Percentiles rank a stretch among this genome's conserved stretches.
Evolutionary conservation across 2,113 vertebrate species (phyloP).

Genomic region (Mesembrinibis cayennensis): DNA sequence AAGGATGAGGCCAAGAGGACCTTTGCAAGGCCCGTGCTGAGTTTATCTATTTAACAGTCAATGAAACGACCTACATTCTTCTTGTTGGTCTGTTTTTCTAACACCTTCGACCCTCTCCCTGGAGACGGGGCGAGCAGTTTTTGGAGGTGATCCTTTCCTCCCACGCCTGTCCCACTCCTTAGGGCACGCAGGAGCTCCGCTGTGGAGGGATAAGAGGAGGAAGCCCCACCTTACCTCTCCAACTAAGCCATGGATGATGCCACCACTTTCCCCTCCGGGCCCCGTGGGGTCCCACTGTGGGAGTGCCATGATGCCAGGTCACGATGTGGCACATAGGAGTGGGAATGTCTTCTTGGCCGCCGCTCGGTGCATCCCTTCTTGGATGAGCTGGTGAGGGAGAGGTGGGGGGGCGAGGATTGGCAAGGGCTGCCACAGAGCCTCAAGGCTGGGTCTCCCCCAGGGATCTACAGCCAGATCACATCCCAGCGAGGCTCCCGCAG

Average conservation of each 20-base stretch:
- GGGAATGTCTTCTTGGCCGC: not conserved
- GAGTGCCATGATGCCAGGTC: not conserved
- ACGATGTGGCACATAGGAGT: not conserved
- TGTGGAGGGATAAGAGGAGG: not conserved
- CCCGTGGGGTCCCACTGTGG: rapidly evolving
- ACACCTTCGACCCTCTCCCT: slow-evolving; percentile 8
- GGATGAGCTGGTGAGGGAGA: not conserved
- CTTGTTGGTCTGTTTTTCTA: slow-evolving; percentile 21
- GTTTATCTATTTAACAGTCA: slow-evolving; percentile 69
- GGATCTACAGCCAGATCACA: not conserved
- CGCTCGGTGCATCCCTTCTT: not conserved
- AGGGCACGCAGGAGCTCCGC: not conserved
- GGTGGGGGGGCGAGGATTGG: not conserved
- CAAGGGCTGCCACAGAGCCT: not conserved
- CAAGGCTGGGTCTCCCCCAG: not conserved
- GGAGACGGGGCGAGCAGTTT: not conserved
- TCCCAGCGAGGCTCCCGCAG: not conserved
- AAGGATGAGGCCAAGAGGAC: slow-evolving; percentile 44
- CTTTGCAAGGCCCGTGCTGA: slow-evolving; percentile 25
- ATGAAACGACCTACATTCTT: slow-evolving; percentile 46
- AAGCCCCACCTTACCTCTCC: not conserved
- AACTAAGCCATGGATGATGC: not conserved
- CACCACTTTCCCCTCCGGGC: not conserved
- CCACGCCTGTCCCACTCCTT: not conserved
- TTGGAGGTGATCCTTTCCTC: slow-evolving; percentile 5